Conservation (phyloP, 2,797 vertebrate species). For the Hozukius guyotensis region DNA sequence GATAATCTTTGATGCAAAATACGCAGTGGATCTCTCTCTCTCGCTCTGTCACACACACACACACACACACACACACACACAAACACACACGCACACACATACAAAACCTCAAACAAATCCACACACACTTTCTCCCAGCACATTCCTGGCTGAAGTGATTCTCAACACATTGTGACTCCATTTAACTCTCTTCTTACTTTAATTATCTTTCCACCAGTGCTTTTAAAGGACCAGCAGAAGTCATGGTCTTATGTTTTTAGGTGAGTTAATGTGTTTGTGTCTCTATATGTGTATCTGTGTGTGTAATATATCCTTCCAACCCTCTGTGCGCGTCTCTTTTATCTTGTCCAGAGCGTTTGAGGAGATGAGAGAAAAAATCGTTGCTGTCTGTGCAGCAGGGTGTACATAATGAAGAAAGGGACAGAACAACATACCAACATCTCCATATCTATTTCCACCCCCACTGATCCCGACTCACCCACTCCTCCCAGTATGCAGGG, state of each 20-base stretch:
- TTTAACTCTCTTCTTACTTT: slow-evolving; percentile 28
- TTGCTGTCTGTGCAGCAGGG: slow-evolving; percentile 28
- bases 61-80: not conserved
- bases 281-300: not conserved
- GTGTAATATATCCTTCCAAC: not conserved
- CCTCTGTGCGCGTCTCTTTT: slow-evolving; percentile 17
- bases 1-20: slow-evolving; percentile 41
- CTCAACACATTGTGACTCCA: slow-evolving; percentile 1
- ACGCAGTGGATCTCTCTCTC: not conserved
- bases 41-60: too few species aligned
- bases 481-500: slow-evolving; percentile 13
- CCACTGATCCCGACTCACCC: not conserved
- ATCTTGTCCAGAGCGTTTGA: slow-evolving; percentile 47
- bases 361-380: slow-evolving; percentile 31
- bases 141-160: slow-evolving; percentile 27
- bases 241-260: slow-evolving; percentile 56
- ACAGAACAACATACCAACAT: slow-evolving; percentile 25
- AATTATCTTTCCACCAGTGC: slow-evolving; percentile 43
- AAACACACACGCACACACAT: not conserved
- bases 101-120: not conserved
- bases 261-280: slow-evolving; percentile 21
- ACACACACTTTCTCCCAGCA: not conserved
- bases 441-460: slow-evolving; percentile 10
- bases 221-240: slow-evolving; percentile 57
- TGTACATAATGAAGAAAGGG: slow-evolving; percentile 52